Conservation (phyloP, 1,140 invertebrate genomes). For the Wiebesia pumilae region DNA sequence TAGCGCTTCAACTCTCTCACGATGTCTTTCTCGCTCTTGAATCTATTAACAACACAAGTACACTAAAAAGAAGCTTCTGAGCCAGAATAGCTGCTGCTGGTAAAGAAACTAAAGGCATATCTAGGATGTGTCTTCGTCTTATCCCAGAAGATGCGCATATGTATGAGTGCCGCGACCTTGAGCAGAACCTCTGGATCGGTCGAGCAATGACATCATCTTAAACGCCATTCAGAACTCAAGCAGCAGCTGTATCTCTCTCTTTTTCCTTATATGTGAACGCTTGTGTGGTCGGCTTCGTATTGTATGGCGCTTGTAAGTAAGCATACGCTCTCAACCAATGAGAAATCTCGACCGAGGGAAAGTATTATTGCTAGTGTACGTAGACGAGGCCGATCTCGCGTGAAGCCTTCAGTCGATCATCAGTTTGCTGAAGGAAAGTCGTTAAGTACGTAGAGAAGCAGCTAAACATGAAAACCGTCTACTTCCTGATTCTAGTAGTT, state of each 20-base stretch:
- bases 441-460: too few species aligned
- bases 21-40: background rate
- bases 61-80: background rate
- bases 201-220: conserved; percentile 39
- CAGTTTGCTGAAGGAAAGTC: conserved; percentile 2
- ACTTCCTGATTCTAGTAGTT: conserved; percentile 53
- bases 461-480: conserved; percentile 50
- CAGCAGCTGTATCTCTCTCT: background rate
- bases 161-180: conserved; percentile 3
- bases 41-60: background rate
- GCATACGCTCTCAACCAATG: conserved; percentile 41
- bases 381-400: conserved; percentile 2
- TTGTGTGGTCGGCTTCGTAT: background rate
- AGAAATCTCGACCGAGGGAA: conserved; percentile 55
- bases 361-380: conserved; percentile 48
- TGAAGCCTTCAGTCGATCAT: conserved; percentile 54
- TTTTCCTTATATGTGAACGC: background rate
- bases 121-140: background rate
- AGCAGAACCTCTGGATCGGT: background rate
- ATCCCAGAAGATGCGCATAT: background rate
- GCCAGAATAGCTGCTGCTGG: too few species aligned
- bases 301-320: background rate
- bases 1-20: background rate
- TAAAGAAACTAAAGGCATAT: too few species aligned
- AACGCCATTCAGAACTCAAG: background rate